These are phyloP conservation scores for Sander vitreus DNA, from an alignment of 2,113 vertebrate genomes.

Conservation along the genomic window DNA sequence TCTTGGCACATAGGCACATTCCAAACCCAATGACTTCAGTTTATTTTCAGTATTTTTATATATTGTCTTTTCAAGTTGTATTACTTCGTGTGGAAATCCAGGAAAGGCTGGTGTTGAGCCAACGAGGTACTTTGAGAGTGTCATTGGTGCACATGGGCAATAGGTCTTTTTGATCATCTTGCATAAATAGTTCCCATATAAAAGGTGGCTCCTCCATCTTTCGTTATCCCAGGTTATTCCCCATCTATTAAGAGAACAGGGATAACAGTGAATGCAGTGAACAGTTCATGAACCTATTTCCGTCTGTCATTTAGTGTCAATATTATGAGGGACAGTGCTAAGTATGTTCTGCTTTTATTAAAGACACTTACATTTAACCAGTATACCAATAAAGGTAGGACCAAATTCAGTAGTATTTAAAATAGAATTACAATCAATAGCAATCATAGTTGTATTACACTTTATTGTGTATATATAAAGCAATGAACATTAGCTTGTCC, in stretches of 20 bases:
- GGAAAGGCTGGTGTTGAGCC: constrained; percentile 55
- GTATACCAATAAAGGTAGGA: background rate
- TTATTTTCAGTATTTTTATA: constrained; percentile 65
- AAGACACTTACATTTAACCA: background rate
- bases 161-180: constrained; percentile 71
- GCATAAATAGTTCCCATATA: constrained; percentile 64
- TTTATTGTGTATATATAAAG: background rate
- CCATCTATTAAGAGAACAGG: constrained; percentile 86
- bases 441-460: background rate
- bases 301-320: background rate
- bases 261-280: constrained; percentile 58
- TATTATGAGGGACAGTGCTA: background rate
- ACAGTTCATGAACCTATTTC: constrained; percentile 18
- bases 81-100: constrained; percentile 64
- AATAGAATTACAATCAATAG: background rate
- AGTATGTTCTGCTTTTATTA: background rate
- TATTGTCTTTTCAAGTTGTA: constrained; percentile 75
- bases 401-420: background rate
- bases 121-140: constrained; percentile 67
- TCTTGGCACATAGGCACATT: constrained; percentile 79
- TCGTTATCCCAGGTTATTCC: constrained; percentile 85
- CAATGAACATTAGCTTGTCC: background rate
- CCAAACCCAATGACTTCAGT: constrained; percentile 51
- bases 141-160: constrained; percentile 68
- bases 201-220: constrained; percentile 65